These are phyloP conservation scores for Emydura subglobosa DNA, from an alignment of 2,113 vertebrate genomes.

Conservation along the genomic window DNA sequence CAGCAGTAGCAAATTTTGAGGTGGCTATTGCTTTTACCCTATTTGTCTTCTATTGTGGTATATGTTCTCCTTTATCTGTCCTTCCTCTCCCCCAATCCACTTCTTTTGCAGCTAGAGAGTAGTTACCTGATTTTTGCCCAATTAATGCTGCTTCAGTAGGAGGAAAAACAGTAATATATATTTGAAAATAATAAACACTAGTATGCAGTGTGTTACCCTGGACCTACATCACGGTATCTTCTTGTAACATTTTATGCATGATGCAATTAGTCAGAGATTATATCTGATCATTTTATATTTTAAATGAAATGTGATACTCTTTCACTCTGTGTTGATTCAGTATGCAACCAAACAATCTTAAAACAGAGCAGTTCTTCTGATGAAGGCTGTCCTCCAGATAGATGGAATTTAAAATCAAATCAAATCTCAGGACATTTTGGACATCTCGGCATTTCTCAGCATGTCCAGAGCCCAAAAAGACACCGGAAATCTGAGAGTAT, in stretches of 20 bases:
- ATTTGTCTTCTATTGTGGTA: accelerated
- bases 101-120: not conserved
- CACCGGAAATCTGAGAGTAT: not conserved
- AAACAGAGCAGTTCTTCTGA: not conserved
- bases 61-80: not conserved
- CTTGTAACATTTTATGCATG: not conserved
- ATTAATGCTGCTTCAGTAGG: not conserved
- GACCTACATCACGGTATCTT: not conserved
- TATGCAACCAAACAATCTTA: not conserved
- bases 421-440: not conserved
- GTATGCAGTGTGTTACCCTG: not conserved
- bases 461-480: not conserved
- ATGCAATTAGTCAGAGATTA: not conserved
- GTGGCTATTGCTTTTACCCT: not conserved
- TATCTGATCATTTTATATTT: not conserved
- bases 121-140: not conserved
- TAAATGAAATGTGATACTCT: not conserved
- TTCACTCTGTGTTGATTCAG: not conserved
- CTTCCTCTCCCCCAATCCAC: not conserved
- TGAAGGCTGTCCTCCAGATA: not conserved
- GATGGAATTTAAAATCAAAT: not conserved
- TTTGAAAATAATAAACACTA: not conserved
- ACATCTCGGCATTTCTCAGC: not conserved
- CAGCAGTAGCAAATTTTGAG: not conserved
- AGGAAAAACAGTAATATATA: not conserved